A percentile compares a stretch with the other conserved stretches of the same genome.
phyloP scores from a whole-genome alignment of 2,113 vertebrate species.

The Hyperopisus bebe region DNA sequence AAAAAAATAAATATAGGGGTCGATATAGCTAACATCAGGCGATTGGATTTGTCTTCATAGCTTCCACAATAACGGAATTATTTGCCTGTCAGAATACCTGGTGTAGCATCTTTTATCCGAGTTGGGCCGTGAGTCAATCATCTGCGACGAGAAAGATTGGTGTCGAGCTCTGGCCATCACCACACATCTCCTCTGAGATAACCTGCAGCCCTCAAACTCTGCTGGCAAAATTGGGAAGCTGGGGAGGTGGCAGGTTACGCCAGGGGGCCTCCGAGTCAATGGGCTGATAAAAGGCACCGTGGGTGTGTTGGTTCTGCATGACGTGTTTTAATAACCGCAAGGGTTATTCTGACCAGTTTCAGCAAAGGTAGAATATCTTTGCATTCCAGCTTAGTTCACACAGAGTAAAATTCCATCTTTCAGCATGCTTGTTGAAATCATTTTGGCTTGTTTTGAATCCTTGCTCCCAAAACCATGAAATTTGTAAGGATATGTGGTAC shows the following conservation, averaged over 20 bases:
- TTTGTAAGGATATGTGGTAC: neutral
- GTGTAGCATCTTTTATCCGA: neutral
- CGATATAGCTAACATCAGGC: neutral
- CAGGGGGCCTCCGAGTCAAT: neutral
- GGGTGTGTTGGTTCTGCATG: neutral
- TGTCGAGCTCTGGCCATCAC: neutral
- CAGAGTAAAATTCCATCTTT: neutral
- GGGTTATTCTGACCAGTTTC: neutral
- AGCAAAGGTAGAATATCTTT: neutral
- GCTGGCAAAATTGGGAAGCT: constrained; percentile 1
- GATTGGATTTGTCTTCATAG: neutral
- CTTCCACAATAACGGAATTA: neutral
- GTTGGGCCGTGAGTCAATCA: neutral
- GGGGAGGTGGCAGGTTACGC: neutral
- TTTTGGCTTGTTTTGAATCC: neutral
- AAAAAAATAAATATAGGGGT: neutral
- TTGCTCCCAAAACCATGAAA: neutral
- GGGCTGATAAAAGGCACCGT: constrained; percentile 12
- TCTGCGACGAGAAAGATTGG: constrained; percentile 16
- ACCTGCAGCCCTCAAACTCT: neutral
- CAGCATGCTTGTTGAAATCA: neutral
- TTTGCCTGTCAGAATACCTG: neutral
- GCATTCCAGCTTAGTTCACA: neutral
- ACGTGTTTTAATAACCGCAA: neutral
- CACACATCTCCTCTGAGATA: constrained; percentile 3